Evolutionary conservation across 2,113 vertebrate species (phyloP), one percentile per base, ranked within the genome.

Genomic region (Collichthys lucidus): DNA sequence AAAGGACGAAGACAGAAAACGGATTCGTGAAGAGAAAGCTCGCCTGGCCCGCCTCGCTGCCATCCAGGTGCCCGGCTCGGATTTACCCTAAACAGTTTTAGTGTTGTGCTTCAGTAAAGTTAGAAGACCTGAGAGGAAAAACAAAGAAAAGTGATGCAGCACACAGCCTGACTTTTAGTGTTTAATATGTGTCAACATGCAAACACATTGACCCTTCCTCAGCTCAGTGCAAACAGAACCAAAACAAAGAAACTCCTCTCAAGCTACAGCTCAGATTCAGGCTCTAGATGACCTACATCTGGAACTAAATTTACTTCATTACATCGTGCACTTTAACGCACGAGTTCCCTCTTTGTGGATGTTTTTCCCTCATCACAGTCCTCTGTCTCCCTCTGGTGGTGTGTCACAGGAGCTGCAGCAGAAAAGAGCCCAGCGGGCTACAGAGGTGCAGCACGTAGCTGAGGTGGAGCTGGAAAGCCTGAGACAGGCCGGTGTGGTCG

Each of bases 11-110:
- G 97, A 97, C 0, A 93, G 97, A 46, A 95, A 82, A 66, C 95
- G 86, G n/a, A 94, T 96, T 78, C 95, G 97, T 0, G 97, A 98
- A 84, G 97, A 99, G 91, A 98, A 97, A 86, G 97, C 97, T 0
- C 96, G 94, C 0, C 93, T 95, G 72, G 97, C 97, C 4, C 93
- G 97, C 5, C 93, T 91, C 0, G 94, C 95, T 1, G 98, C 97
- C 72, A 95, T 98, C 68, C 95, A 98, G 96, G 98, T 93, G 19
- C 20, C 5, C 7, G 1, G 4, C 20, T 61, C 12, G 11, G 4
- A 24, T 20, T 49, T 2, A 10, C 16, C 6, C 0, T 9, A 5
- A 52, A 29, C 12, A 0, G 3, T 40, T 60, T 29, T 20, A 29
- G 19, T 17, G 5, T 4, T 24, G 3, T 42, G 1, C 12, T 8